Base-by-base conservation (phyloP, 2,888 invertebrate genomes). In the Orthosia incerta region DNA sequence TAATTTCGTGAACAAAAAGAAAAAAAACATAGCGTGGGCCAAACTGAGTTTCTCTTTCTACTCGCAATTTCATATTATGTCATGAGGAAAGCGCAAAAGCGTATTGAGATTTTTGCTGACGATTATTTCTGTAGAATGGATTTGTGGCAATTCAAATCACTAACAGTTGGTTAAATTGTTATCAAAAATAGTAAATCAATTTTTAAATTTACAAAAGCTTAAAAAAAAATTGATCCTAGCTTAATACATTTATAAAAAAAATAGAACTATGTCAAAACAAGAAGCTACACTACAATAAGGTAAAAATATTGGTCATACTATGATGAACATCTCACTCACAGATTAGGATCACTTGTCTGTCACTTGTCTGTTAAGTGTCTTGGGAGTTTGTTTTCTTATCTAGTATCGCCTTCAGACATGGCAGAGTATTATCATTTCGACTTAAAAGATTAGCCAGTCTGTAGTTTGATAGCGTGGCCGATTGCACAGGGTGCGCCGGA, bases 31-130 rank as follows among this genome's bases (percentile, higher is more conserved):
- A 15, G 53, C 45, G 20, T 23, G 23, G 66, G 11, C 59, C 51
- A 45, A 61, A 48, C 15, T 39, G n/a, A 76, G 23, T 66, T 46
- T 77, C 31, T 61, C n/a, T 66, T 46, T 77, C 31, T 61, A 45
- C 55, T 26, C 20, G 50, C 20, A 77, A 50, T 75, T 61, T 61
- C 20, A 20, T 61, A 50, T 69, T 77, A 61, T 50, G 55, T 69
- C 60, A 69, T 55, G 23, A 56, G 55, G 60, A 77, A 74, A 77
- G 69, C 15, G 50, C 4, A 15, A n/a, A 26, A n/a, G 1, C 12
- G 23, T 39, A 18, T 57, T 45, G 31, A 56, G 15, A 23, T 26
- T 56, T 13, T 57, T 45, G 16, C 4, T 59, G 20, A 26, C 18
- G 45, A 31, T 45, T 63, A 31, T 18, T 55, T 70, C 65, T 55